These are phyloP conservation scores for Augochlora pura DNA, from an alignment of 1,140 invertebrate genomes.

Conservation along the genomic window DNA sequence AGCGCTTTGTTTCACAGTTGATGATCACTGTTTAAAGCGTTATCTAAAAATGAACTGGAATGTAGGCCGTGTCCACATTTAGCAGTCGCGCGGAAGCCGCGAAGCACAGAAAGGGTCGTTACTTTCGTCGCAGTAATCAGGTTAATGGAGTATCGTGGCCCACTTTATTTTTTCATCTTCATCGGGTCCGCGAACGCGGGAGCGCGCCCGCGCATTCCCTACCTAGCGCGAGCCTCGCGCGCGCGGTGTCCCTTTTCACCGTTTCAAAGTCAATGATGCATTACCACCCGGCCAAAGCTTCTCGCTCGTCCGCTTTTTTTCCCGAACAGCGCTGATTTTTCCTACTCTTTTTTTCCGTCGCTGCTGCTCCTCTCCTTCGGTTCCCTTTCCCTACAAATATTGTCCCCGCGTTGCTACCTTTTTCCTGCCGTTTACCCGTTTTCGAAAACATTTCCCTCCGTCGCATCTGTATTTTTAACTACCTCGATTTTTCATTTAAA, in stretches of 20 bases:
- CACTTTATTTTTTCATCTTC: slow-evolving; percentile 57
- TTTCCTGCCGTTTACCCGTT: no score
- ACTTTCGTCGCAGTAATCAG: slow-evolving; percentile 61
- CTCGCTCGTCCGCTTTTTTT: not conserved
- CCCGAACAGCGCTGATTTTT: not conserved
- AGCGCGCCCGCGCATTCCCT: slow-evolving; percentile 2
- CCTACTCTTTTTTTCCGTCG: not conserved
- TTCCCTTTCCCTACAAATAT: not conserved
- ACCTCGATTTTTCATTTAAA: no score
- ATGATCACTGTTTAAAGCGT: slow-evolving; percentile 42
- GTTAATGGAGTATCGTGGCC: slow-evolving; percentile 63
- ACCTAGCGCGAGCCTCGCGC: no score
- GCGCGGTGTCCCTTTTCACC: slow-evolving; percentile 5
- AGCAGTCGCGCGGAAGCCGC: slow-evolving; percentile 45
- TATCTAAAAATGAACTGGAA: slow-evolving; percentile 47
- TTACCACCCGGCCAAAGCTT: slow-evolving; percentile 18
- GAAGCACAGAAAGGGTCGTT: slow-evolving; percentile 50
- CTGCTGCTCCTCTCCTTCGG: no score
- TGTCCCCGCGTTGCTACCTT: not conserved
- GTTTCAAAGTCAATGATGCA: slow-evolving; percentile 47
- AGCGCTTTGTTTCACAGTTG: slow-evolving; percentile 26
- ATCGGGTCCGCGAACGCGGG: slow-evolving; percentile 7
- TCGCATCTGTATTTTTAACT: no score
- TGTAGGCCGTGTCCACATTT: slow-evolving; percentile 57
- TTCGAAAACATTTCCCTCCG: no score